Percentiles rank a stretch among this genome's conserved stretches.
Conservation (phyloP, 2,888 invertebrate species). For the Dasysyrphus tricinctus region DNA sequence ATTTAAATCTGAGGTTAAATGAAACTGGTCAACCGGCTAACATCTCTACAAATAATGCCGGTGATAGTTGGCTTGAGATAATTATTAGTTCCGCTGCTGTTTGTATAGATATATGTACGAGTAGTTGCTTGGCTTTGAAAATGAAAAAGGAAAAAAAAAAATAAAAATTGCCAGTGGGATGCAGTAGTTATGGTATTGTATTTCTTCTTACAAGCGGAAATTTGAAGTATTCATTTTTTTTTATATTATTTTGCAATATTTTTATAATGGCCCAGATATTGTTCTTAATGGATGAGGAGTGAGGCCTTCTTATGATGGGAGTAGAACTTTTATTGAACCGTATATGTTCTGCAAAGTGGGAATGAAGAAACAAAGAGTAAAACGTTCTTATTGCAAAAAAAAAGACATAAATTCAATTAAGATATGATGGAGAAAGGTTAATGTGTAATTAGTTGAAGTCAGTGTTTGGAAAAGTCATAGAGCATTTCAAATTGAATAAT, state of each 20-base stretch:
- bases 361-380: not conserved
- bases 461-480: slow-evolving; percentile 1
- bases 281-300: not conserved
- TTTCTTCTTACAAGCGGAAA: slow-evolving; percentile 2
- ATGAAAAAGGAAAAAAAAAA: not conserved
- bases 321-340: not conserved
- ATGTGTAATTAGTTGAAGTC: slow-evolving; percentile 17
- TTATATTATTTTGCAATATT: slow-evolving; percentile 22
- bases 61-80: slow-evolving; percentile 54
- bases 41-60: slow-evolving; percentile 30
- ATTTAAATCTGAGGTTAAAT: slow-evolving; percentile 70
- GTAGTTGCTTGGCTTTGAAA: slow-evolving; percentile 1
- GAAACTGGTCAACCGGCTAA: slow-evolving; percentile 69
- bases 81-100: slow-evolving; percentile 61
- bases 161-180: slow-evolving; percentile 59
- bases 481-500: slow-evolving; percentile 35
- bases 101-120: not conserved
- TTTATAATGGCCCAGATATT: slow-evolving; percentile 18
- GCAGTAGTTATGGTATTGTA: slow-evolving; percentile 3
- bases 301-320: slow-evolving; percentile 4
- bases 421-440: slow-evolving; percentile 5
- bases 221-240: slow-evolving; percentile 1
- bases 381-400: not conserved
- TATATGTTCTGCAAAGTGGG: not conserved
- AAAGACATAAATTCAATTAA: not conserved